Conservation (phyloP, 2,888 invertebrate genomes). For the Tricholauxania praeusta region DNA sequence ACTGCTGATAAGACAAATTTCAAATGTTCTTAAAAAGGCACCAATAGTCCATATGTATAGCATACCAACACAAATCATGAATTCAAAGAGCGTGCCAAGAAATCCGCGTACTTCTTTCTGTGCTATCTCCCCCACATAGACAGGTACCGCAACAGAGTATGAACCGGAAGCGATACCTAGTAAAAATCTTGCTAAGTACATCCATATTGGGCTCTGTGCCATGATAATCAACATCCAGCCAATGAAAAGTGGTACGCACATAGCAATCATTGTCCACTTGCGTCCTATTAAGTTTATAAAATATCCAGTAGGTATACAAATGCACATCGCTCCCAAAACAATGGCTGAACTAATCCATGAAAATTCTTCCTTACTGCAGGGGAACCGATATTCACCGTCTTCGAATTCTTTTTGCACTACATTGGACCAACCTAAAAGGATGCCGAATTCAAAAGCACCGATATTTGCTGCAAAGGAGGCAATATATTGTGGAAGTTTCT, state of each 20-base stretch:
- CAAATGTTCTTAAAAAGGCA: slow-evolving; percentile 58
- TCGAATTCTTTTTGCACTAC: slow-evolving; percentile 70
- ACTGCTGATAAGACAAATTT: slow-evolving; percentile 61
- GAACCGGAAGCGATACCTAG: slow-evolving; percentile 73
- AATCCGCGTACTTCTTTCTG: slow-evolving; percentile 86
- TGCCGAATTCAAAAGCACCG: slow-evolving; percentile 83
- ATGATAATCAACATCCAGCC: slow-evolving; percentile 83
- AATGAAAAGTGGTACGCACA: slow-evolving; percentile 74
- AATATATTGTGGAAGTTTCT: slow-evolving; percentile 62
- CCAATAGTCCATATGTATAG: slow-evolving; percentile 80
- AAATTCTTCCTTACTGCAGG: slow-evolving; percentile 69
- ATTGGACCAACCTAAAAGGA: slow-evolving; percentile 83
- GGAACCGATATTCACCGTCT: slow-evolving; percentile 65
- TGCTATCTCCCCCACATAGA: slow-evolving; percentile 88
- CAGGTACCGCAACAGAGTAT: slow-evolving; percentile 85
- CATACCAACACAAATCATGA: slow-evolving; percentile 88
- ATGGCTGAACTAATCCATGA: slow-evolving; percentile 81
- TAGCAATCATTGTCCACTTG: slow-evolving; percentile 71
- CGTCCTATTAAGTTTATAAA: slow-evolving; percentile 80
- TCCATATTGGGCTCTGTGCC: slow-evolving; percentile 73
- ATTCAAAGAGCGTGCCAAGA: slow-evolving; percentile 88
- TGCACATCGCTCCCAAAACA: slow-evolving; percentile 79
- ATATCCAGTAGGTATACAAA: slow-evolving; percentile 80
- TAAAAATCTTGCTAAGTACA: slow-evolving; percentile 64
- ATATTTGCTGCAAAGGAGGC: slow-evolving; percentile 74